phyloP scores from a whole-genome alignment of 2,888 invertebrate species.

The Pseudanteris insignis region DNA sequence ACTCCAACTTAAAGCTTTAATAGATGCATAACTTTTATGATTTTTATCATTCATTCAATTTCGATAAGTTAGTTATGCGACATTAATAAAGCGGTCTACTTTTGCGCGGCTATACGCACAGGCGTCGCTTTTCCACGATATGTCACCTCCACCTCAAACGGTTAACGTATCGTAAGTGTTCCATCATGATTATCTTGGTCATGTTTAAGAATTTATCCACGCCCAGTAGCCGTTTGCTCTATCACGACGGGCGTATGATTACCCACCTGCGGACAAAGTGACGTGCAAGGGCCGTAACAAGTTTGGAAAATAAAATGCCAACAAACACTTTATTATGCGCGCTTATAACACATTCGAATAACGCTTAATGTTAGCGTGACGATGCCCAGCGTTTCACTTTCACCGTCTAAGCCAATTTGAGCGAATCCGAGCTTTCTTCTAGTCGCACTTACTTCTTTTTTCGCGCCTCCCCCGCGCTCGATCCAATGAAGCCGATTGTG shows the following conservation, averaged over 20 bases:
- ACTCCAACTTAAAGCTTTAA: too few relatives aligned
- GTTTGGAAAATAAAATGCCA: constrained; percentile 53
- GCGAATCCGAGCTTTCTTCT: too few relatives aligned
- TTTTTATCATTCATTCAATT: too few relatives aligned
- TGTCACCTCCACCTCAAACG: constrained; percentile 25
- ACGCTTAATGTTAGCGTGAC: constrained; percentile 52
- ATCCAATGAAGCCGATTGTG: too few relatives aligned
- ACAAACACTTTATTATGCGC: constrained; percentile 57
- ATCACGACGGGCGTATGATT: constrained; percentile 61
- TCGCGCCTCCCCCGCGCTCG: too few relatives aligned
- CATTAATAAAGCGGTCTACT: constrained; percentile 7
- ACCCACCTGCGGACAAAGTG: constrained; percentile 52
- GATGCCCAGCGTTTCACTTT: too few relatives aligned
- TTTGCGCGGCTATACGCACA: background rate
- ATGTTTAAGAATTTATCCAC: constrained; percentile 61
- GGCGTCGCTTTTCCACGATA: constrained; percentile 24
- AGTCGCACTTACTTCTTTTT: too few relatives aligned
- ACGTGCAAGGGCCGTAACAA: too few relatives aligned
- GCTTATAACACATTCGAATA: constrained; percentile 54
- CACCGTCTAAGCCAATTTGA: too few relatives aligned
- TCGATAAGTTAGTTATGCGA: background rate
- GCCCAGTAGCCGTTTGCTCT: constrained; percentile 62
- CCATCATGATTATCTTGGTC: constrained; percentile 56
- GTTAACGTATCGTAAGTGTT: constrained; percentile 49
- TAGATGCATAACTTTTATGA: too few relatives aligned